These are phyloP conservation scores for Drosophila percnosoma DNA, from an alignment of 2,888 invertebrate species.

Conservation along the genomic window DNA sequence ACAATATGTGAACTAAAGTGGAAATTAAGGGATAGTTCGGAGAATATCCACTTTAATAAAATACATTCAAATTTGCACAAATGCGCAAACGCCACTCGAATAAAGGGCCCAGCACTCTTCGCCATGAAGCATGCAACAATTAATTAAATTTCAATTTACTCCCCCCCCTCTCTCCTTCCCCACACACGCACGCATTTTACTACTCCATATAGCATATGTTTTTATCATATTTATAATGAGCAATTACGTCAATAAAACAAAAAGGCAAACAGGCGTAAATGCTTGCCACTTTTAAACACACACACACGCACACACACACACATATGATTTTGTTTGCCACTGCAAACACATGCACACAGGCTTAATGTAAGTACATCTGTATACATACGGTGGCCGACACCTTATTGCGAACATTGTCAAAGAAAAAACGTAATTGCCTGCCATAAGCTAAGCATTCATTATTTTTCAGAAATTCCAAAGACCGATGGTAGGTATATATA, in stretches of 20 bases:
- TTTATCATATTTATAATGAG: constrained; percentile 65
- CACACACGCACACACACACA: constrained; percentile 16
- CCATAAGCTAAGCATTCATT: too few relatives aligned
- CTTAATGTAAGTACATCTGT: constrained; percentile 22
- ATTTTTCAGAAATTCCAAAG: too few relatives aligned
- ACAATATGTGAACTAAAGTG: neutral
- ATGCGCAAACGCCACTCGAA: constrained; percentile 9
- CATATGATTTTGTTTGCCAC: constrained; percentile 4
- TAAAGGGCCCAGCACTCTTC: neutral
- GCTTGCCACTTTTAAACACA: constrained; percentile 39
- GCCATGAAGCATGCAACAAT: constrained; percentile 56
- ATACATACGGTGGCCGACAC: too few relatives aligned
- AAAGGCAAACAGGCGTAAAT: constrained; percentile 60
- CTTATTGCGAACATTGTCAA: too few relatives aligned
- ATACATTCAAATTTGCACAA: constrained; percentile 16
- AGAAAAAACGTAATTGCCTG: too few relatives aligned
- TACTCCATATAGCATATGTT: constrained; percentile 33
- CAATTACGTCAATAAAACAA: constrained; percentile 67
- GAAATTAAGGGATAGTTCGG: neutral
- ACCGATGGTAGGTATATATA: too few relatives aligned
- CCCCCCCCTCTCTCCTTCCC: neutral
- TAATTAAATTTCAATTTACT: constrained; percentile 63
- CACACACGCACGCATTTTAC: neutral
- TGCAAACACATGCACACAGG: constrained; percentile 11
- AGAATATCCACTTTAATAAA: constrained; percentile 11